Percentiles rank a stretch among this genome's conserved stretches.
Evolutionary conservation across 2,888 invertebrate species (phyloP).

Genomic region (Hirtodrosophila trivittata): DNA sequence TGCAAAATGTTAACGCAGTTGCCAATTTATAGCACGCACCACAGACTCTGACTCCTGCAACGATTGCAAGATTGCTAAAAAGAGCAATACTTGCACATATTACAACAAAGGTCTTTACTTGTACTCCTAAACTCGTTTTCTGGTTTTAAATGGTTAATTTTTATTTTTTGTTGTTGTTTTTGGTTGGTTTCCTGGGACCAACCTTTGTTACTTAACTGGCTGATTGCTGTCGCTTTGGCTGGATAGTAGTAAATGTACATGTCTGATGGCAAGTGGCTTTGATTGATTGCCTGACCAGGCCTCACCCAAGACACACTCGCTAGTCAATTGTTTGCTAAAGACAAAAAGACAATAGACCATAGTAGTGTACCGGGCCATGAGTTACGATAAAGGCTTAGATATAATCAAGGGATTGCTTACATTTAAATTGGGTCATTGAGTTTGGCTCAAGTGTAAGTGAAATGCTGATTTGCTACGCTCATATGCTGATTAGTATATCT

Average conservation of each 20-base stretch:
- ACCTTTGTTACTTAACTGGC: conserved; percentile 54
- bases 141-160: neutral
- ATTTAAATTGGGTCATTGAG: conserved; percentile 57
- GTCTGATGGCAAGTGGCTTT: conserved; percentile 48
- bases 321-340: conserved; percentile 45
- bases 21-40: conserved; percentile 62
- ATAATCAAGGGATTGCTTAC: conserved; percentile 28
- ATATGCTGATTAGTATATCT: conserved; percentile 44
- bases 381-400: conserved; percentile 23
- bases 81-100: conserved; percentile 7
- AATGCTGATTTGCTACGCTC: conserved; percentile 26
- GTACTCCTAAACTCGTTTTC: conserved; percentile 39
- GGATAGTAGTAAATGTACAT: neutral
- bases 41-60: conserved; percentile 26
- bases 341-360: conserved; percentile 25
- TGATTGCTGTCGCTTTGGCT: conserved; percentile 12
- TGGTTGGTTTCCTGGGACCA: conserved; percentile 43
- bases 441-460: conserved; percentile 68
- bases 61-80: conserved; percentile 14
- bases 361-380: conserved; percentile 1
- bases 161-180: conserved; percentile 1
- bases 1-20: conserved; percentile 47
- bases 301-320: conserved; percentile 50
- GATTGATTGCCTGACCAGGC: conserved; percentile 61
- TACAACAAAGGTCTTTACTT: conserved; percentile 8